These are phyloP conservation scores for Fregata magnificens DNA, from an alignment of 2,113 vertebrate species.

Conservation along the genomic window DNA sequence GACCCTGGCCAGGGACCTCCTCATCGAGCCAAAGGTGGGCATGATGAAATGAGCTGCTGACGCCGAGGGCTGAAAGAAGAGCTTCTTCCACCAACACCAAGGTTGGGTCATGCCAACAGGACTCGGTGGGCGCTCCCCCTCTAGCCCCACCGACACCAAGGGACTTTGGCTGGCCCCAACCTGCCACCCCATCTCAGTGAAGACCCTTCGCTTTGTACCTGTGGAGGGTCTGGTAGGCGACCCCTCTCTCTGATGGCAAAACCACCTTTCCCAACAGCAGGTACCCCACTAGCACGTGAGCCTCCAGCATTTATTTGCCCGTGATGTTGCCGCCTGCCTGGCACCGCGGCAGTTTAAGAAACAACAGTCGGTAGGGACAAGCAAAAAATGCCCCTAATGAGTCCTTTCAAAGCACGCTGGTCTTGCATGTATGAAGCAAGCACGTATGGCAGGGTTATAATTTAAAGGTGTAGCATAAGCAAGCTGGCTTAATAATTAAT, in stretches of 20 bases:
- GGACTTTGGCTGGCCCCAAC: not conserved
- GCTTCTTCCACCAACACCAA: not conserved
- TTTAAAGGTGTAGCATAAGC: not conserved
- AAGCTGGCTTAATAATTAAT: not conserved
- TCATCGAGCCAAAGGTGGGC: not conserved
- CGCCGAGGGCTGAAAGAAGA: not conserved
- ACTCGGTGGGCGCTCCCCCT: not conserved
- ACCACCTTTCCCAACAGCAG: not conserved
- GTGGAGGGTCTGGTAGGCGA: rapidly evolving
- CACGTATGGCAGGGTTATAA: not conserved
- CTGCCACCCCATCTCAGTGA: not conserved
- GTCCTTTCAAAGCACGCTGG: not conserved
- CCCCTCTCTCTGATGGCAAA: not conserved
- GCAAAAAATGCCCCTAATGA: not conserved
- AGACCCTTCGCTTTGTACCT: not conserved
- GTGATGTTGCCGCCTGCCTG: rapidly evolving
- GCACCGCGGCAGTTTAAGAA: not conserved
- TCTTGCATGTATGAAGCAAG: not conserved
- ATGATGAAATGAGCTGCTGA: not conserved
- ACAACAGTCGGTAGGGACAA: not conserved
- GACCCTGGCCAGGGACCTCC: not conserved
- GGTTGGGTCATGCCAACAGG: rapidly evolving
- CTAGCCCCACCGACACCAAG: rapidly evolving
- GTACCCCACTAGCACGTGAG: rapidly evolving
- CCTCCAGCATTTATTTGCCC: not conserved